phyloP scores from a whole-genome alignment of 2,888 invertebrate species.

The Alcis repandata region DNA sequence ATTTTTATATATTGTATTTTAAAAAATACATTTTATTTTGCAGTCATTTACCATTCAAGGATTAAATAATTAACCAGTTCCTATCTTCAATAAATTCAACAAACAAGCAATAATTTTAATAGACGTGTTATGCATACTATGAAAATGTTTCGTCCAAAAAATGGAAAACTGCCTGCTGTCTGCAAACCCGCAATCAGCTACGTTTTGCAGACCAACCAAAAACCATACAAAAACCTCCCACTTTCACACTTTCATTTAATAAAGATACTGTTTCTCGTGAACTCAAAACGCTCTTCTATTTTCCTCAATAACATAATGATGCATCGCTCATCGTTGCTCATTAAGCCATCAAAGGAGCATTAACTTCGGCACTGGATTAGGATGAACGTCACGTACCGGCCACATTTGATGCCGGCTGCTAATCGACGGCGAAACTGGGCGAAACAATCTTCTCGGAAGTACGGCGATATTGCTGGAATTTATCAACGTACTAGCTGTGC shows the following conservation, averaged over 20 bases:
- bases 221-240: background rate
- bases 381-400: slow-evolving; percentile 61
- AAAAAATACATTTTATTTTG: too few relatives aligned
- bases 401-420: slow-evolving; percentile 66
- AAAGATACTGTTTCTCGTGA: background rate
- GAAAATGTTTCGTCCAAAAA: too few relatives aligned
- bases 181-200: too few relatives aligned
- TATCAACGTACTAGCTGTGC: background rate
- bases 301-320: slow-evolving; percentile 31
- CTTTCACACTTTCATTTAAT: background rate
- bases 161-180: too few relatives aligned
- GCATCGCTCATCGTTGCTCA: slow-evolving; percentile 37
- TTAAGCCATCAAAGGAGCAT: slow-evolving; percentile 46
- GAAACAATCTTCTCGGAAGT: slow-evolving; percentile 52
- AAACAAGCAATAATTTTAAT: too few relatives aligned
- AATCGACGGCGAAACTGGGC: slow-evolving; percentile 51
- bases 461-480: slow-evolving; percentile 18
- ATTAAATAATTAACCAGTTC: too few relatives aligned
- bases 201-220: too few relatives aligned
- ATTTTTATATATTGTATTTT: too few relatives aligned
- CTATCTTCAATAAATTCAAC: too few relatives aligned
- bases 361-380: slow-evolving; percentile 30
- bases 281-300: slow-evolving; percentile 1
- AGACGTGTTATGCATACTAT: too few relatives aligned
- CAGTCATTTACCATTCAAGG: too few relatives aligned